phyloP scores from a whole-genome alignment of 2,888 invertebrate species.

The Pantelozetes paolii region DNA sequence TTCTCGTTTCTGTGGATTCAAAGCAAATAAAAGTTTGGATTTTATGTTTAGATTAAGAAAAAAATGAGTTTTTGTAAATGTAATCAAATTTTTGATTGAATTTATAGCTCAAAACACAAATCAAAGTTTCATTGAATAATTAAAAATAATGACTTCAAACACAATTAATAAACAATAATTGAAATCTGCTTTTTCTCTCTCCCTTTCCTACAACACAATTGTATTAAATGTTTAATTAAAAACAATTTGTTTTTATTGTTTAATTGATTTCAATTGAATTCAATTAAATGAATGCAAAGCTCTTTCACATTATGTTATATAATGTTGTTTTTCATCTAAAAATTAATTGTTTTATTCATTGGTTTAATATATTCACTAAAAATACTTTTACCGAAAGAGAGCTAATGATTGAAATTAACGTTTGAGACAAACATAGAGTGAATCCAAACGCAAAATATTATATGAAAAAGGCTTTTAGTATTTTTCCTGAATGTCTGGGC shows the following conservation, averaged over 20 bases:
- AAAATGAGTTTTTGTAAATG: too few relatives aligned
- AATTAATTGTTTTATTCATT: not conserved
- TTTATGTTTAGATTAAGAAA: too few relatives aligned
- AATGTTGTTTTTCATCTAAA: not conserved
- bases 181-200: too few relatives aligned
- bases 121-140: not conserved
- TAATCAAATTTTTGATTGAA: too few relatives aligned
- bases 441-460: not conserved
- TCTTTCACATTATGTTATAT: not conserved
- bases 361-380: not conserved
- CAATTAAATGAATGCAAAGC: not conserved
- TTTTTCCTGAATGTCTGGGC: not conserved
- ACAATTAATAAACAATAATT: not conserved
- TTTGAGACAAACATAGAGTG: not conserved
- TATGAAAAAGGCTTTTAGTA: not conserved
- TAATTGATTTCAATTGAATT: conserved; percentile 5
- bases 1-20: too few relatives aligned
- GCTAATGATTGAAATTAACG: conserved; percentile 1
- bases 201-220: too few relatives aligned
- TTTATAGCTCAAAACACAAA: not conserved
- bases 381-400: not conserved
- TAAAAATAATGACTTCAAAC: conserved; percentile 1
- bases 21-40: too few relatives aligned
- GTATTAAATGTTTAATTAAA: conserved; percentile 4
- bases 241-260: not conserved